Evolutionary conservation across 2,888 invertebrate genomes (phyloP).

Genomic region (Tenthredo distinguenda): DNA sequence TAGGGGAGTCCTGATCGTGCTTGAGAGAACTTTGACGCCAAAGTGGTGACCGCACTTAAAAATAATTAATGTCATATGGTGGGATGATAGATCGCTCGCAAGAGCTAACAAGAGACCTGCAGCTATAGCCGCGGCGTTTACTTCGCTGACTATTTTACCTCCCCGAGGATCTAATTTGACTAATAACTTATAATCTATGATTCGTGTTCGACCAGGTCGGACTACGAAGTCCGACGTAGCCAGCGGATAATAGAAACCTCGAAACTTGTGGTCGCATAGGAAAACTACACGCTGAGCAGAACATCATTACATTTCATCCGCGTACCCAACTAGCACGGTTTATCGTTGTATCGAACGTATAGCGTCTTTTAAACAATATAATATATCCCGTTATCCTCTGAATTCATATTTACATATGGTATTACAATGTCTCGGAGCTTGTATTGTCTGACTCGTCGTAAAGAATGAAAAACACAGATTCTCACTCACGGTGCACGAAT

Average conservation of each 20-base stretch:
- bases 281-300: conserved; percentile 26
- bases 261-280: background rate
- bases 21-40: conserved; percentile 43
- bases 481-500: conserved; percentile 2
- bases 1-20: conserved; percentile 7
- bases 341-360: background rate
- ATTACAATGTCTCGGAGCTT: background rate
- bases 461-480: conserved; percentile 28
- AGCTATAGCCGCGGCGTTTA: conserved; percentile 1
- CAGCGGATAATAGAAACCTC: background rate
- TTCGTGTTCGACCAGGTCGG: background rate
- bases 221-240: background rate
- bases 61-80: conserved; percentile 48
- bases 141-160: conserved; percentile 26
- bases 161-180: conserved; percentile 31
- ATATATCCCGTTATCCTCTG: conserved; percentile 5
- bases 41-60: conserved; percentile 50
- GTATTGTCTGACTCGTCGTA: conserved; percentile 20
- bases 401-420: conserved; percentile 26
- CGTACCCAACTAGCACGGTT: background rate
- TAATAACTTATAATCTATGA: conserved; percentile 46
- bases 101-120: conserved; percentile 28
- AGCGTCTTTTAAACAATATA: background rate
- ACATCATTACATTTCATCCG: background rate
- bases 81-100: conserved; percentile 28